phyloP scores from a whole-genome alignment of 2,113 vertebrate genomes.

The Lathamus discolor region DNA sequence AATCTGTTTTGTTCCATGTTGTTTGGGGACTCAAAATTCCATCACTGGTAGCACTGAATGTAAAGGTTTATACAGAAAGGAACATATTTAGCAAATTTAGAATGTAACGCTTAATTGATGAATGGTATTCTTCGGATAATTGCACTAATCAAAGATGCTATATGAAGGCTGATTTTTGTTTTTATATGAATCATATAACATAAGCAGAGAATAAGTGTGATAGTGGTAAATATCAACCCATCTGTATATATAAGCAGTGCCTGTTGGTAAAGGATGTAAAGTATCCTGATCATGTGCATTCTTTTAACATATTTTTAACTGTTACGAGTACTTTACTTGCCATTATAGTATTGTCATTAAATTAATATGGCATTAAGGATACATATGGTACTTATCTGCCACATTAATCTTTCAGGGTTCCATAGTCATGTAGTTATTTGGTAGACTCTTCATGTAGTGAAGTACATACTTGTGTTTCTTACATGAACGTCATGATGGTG shows the following conservation, averaged over 20 bases:
- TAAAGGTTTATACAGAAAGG: background rate
- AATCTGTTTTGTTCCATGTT: background rate
- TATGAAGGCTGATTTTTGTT: background rate
- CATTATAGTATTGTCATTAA: background rate
- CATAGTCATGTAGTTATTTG: background rate
- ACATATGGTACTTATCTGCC: background rate
- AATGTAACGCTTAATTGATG: background rate
- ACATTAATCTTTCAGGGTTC: background rate
- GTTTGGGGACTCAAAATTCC: background rate
- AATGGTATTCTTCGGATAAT: background rate
- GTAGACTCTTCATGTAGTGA: background rate
- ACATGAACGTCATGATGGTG: background rate
- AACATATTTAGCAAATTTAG: background rate
- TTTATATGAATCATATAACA: background rate
- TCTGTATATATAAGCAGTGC: background rate
- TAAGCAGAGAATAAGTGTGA: background rate
- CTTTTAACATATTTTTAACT: background rate
- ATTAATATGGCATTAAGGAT: background rate
- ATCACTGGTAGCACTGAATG: background rate
- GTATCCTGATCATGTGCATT: background rate
- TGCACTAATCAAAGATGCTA: background rate
- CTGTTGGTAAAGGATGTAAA: background rate
- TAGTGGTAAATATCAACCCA: background rate
- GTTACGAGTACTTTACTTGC: background rate
- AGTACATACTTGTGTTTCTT: background rate